Evolutionary conservation across 2,888 invertebrate species (phyloP), one percentile per base, ranked within the genome.

Genomic region (Boloria selene): DNA sequence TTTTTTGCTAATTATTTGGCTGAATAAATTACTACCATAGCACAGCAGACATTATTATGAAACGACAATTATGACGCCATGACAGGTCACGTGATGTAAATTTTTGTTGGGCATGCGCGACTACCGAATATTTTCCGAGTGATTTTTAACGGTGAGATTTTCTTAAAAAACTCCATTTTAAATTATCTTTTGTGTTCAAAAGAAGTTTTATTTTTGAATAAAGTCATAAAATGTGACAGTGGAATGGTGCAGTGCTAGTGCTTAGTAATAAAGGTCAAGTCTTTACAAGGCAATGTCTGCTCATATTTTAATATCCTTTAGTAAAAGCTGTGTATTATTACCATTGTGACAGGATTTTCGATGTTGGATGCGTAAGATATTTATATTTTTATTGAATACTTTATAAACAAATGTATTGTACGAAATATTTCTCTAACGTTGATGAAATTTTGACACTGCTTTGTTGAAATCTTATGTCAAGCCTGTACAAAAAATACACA

Each of bases 11-110:
- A 2, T n/a, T 54, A 18, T 51, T 51, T 44, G 61, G 56, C 62
- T 45, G 65, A 65, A 58, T n/a, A 56, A 14, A 3, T 17, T 56
- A 31, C 6, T 5, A 22, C 53, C 62, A 51, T 71, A 56, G 65
- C 67, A 42, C 62, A 60, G 60, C 49, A 18, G 58, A 31, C 26
- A 61, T 38, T 45, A 59, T 63, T 59, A 61, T 59, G 68, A 70
- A 69, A 69, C 65, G 63, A 61, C 61, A 56, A 59, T 71, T 71
- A 75, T 79, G 88, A 90, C 91, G 91, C 91, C 91, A 91, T 92
- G 91, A 92, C 90, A 91, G 91, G 85, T 92, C 91, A 92, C 91
- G 91, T 92, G 91, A 92, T 87, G 89, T 91, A 91, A 92, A 91
- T 91, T 91, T 90, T 86, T 83, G 86, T 88, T 79, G 84, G 90